Conservation (phyloP, 2,888 invertebrate species). For the Parnassius orleans region DNA sequence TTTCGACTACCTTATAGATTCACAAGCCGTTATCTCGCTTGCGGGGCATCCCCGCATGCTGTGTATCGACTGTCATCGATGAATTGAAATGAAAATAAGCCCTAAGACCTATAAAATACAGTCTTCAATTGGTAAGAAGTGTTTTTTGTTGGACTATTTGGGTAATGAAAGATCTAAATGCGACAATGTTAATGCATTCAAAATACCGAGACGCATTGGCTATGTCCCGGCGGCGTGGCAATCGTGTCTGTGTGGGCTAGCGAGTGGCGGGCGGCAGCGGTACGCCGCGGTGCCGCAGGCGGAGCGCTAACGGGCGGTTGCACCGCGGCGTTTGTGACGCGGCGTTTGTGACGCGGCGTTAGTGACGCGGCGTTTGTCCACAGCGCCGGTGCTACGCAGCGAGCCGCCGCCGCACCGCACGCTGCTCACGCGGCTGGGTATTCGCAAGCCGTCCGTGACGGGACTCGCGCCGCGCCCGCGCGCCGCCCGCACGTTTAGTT, state of each 20-base stretch:
- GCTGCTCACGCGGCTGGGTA: conserved; percentile 91
- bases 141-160: too few relatives aligned
- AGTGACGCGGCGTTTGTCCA: conserved; percentile 77
- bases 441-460: conserved; percentile 92
- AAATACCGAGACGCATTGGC: conserved; percentile 4
- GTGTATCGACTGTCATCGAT: too few relatives aligned
- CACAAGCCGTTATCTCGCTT: too few relatives aligned
- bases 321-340: conserved; percentile 31
- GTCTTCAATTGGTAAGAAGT: too few relatives aligned
- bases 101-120: too few relatives aligned
- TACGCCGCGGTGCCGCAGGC: conserved; percentile 60
- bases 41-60: too few relatives aligned
- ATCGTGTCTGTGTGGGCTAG: conserved; percentile 57
- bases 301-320: conserved; percentile 45
- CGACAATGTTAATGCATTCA: neutral
- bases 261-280: conserved; percentile 47
- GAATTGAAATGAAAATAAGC: too few relatives aligned
- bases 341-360: conserved; percentile 31
- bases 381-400: conserved; percentile 64
- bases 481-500: conserved; percentile 91
- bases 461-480: conserved; percentile 87
- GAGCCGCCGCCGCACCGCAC: conserved; percentile 76
- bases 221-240: conserved; percentile 44
- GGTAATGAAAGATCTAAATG: neutral
- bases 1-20: too few relatives aligned